Base-by-base conservation (phyloP, 2,113 vertebrate genomes). In the Ornithorhynchus anatinus region DNA sequence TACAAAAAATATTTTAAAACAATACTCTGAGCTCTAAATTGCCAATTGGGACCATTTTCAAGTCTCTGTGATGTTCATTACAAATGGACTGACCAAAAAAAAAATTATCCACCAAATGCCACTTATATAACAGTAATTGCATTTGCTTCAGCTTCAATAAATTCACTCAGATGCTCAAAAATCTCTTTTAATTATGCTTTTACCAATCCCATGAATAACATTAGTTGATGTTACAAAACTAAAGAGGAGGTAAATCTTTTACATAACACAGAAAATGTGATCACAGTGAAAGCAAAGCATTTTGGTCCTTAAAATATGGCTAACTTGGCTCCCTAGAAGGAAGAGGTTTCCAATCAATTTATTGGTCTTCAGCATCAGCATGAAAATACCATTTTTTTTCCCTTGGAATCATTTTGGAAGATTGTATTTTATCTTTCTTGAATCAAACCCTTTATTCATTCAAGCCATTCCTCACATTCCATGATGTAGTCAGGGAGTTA, bases 111-210 rank as follows among this genome's bases (percentile, higher is more conserved):
- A 36, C 54, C 50, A 8, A 59, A 53, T 38, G 16, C 51, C 43
- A 23, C 8, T 53, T 40, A 17, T 7, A 63, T 48, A 57, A 64
- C 9, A 37, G n/a, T 10, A 52, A 45, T 3, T 11, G 3, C 8
- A 14, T 35, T 16, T 44, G 39, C 27, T 66, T 42, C 13, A 31
- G n/a, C 27, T 61, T 11, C 65, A 65, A 63, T 39, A 69, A 80
- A 63, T 37, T 11, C 44, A 82, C 44, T 35, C 75, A 70, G 61
- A 51, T 84, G 63, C 81, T 90, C 89, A 91, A 89, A 92, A 93
- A 91, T 91, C 70, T 67, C 78, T 80, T 92, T 92, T 93, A 92
- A 92, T 92, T 80, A 77, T 42, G 9, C 79, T 85, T 89, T 69
- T 79, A 85, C 89, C 76, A 88, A 91, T 85, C 72, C 69, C 61